These are phyloP conservation scores for Saccopteryx leptura DNA, from an alignment of 2,113 vertebrate genomes.

Conservation along the genomic window DNA sequence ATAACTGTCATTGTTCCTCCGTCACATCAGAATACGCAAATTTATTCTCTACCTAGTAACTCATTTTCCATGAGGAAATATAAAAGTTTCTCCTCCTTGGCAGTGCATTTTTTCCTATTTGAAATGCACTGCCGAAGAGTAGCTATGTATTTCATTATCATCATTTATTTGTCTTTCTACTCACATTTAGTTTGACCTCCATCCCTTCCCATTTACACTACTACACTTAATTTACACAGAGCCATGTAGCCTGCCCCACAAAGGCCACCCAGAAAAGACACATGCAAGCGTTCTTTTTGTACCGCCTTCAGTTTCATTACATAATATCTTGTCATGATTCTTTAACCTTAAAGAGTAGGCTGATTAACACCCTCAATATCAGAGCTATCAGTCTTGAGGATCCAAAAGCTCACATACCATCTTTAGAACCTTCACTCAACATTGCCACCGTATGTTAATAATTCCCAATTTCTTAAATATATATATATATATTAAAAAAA, in stretches of 20 bases:
- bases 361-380: background rate
- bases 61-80: conserved; percentile 25
- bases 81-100: background rate
- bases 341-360: background rate
- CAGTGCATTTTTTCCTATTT: background rate
- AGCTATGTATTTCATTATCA: conserved; percentile 5
- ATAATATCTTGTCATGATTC: background rate
- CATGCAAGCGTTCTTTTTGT: background rate
- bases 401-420: conserved; percentile 8
- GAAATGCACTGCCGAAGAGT: background rate
- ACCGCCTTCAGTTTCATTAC: background rate
- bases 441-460: background rate
- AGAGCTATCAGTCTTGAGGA: background rate
- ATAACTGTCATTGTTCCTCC: conserved; percentile 39
- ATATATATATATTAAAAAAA: background rate
- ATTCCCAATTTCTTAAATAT: conserved; percentile 28
- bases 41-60: conserved; percentile 43
- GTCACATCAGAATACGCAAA: conserved; percentile 48
- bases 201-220: background rate
- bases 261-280: background rate
- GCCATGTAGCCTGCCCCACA: background rate
- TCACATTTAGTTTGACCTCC: conserved; percentile 36
- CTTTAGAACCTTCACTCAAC: conserved; percentile 23
- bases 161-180: background rate
- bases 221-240: background rate